Conservation (phyloP, 2,888 invertebrate species). For the Apotomis turbidana region DNA sequence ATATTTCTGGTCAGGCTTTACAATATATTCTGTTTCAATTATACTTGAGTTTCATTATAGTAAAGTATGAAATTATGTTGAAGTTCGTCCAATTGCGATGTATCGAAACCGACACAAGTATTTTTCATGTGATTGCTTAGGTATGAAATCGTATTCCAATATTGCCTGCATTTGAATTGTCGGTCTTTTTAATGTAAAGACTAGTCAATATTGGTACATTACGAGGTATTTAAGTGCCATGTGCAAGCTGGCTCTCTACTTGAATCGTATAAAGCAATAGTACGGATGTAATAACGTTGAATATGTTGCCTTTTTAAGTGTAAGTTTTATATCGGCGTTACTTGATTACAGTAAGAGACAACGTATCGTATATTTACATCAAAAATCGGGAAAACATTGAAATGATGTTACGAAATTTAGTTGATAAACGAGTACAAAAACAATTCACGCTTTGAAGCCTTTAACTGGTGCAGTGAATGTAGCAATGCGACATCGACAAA, state of each 20-base stretch:
- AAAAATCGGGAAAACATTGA: not conserved
- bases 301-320: not conserved
- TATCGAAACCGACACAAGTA: too few species aligned
- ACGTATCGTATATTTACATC: not conserved
- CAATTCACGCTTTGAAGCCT: not conserved
- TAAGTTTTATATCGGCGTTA: not conserved
- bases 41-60: too few species aligned
- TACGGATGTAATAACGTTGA: not conserved
- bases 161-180: too few species aligned
- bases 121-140: too few species aligned
- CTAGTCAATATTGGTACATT: not conserved
- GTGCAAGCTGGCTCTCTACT: constrained; percentile 5
- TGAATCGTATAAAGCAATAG: not conserved
- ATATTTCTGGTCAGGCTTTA: too few species aligned
- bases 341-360: not conserved
- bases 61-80: too few species aligned
- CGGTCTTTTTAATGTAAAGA: not conserved
- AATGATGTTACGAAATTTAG: not conserved
- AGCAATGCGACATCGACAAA: not conserved
- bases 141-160: too few species aligned
- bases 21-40: too few species aligned
- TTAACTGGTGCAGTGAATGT: not conserved
- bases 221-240: not conserved
- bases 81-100: too few species aligned
- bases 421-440: not conserved